These are phyloP conservation scores for Oceanodroma tethys DNA, from an alignment of 2,113 vertebrate genomes.

Conservation along the genomic window DNA sequence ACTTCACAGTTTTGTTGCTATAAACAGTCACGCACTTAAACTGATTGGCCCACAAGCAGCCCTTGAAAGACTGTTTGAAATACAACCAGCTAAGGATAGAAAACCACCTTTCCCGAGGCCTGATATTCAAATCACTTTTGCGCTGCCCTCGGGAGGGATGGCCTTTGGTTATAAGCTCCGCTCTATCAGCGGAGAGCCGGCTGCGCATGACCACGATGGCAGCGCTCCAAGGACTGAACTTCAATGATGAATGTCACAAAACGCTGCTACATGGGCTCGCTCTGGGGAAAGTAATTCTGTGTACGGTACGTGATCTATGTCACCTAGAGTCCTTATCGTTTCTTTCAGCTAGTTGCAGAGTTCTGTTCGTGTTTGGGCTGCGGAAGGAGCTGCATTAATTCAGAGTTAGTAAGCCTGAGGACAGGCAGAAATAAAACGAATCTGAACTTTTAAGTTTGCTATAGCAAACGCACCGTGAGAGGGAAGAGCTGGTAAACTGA, in stretches of 20 bases:
- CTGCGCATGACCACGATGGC: neutral
- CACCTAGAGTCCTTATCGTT: neutral
- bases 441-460: neutral
- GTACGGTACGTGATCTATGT: slow-evolving; percentile 1
- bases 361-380: neutral
- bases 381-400: neutral
- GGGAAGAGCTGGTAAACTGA: neutral
- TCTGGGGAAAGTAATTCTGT: neutral
- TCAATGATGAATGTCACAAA: neutral
- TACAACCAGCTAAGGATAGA: neutral
- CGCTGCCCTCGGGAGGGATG: neutral
- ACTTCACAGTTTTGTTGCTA: neutral
- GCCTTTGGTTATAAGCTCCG: neutral
- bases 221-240: neutral
- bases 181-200: neutral
- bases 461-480: neutral
- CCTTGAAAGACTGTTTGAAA: neutral
- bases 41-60: neutral
- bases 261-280: neutral
- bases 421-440: neutral
- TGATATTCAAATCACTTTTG: slow-evolving; percentile 4
- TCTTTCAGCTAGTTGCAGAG: neutral
- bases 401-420: neutral
- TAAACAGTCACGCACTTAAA: neutral
- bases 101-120: neutral